Conservation (phyloP, 2,797 vertebrate species). For the Lacerta bilineata region DNA sequence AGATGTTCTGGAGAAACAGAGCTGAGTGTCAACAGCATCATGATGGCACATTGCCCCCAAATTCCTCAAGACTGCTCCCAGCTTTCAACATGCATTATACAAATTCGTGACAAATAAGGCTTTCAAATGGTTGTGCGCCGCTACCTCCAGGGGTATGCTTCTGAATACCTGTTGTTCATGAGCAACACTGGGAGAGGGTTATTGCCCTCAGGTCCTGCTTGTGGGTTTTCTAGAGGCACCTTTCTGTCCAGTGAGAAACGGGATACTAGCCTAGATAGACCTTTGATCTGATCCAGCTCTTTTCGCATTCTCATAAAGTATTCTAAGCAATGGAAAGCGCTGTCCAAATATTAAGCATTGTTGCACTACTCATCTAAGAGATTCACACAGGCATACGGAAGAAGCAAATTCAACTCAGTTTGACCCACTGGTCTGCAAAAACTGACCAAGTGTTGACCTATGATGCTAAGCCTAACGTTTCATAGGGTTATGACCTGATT, state of each 20-base stretch:
- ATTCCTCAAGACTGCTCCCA: too few relatives aligned
- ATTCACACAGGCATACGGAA: background rate
- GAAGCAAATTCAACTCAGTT: background rate
- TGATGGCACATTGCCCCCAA: too few relatives aligned
- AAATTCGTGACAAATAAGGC: too few relatives aligned
- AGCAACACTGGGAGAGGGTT: background rate
- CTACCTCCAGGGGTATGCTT: too few relatives aligned
- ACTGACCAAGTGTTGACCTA: background rate
- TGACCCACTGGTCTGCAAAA: background rate
- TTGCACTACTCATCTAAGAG: background rate
- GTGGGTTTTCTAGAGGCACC: background rate
- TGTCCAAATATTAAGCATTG: background rate
- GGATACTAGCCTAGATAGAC: background rate
- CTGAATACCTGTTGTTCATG: background rate
- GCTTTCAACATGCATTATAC: too few relatives aligned
- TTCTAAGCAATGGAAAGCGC: too few relatives aligned
- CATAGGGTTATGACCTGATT: background rate
- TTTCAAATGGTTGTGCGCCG: too few relatives aligned
- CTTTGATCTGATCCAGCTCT: too few relatives aligned
- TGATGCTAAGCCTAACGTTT: background rate
- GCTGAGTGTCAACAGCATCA: too few relatives aligned
- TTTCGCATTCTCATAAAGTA: too few relatives aligned
- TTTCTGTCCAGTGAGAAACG: background rate
- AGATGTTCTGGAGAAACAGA: too few relatives aligned
- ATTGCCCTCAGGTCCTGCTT: background rate